A percentile compares a stretch with the other conserved stretches of the same genome.
phyloP scores from a whole-genome alignment of 2,797 vertebrate genomes.

The Podargus strigoides region DNA sequence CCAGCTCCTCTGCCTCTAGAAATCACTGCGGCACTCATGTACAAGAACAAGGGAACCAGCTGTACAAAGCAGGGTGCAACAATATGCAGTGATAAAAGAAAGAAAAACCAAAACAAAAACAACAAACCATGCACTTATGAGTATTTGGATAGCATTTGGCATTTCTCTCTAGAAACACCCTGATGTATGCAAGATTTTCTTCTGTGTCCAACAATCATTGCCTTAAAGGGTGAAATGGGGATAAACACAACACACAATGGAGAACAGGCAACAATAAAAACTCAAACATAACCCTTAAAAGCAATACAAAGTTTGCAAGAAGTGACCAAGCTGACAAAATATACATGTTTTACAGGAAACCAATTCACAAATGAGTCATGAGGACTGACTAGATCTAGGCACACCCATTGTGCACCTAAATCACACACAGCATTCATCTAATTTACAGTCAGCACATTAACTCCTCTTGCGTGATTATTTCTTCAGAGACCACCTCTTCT shows the following conservation, averaged over 20 bases:
- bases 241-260: neutral
- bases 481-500: neutral
- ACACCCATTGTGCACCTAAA: neutral
- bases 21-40: neutral
- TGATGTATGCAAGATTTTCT: neutral
- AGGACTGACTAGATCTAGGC: neutral
- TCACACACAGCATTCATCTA: neutral
- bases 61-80: neutral
- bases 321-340: neutral
- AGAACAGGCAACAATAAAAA: neutral
- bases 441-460: neutral
- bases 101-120: too few relatives aligned
- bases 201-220: neutral
- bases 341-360: fast-evolving
- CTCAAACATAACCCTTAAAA: neutral
- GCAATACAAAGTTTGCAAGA: neutral
- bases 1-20: neutral
- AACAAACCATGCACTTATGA: neutral
- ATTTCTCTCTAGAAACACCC: neutral
- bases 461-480: neutral
- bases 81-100: neutral
- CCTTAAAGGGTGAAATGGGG: neutral
- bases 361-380: fast-evolving
- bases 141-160: neutral
- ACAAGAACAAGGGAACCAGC: neutral